Conservation (phyloP, 2,113 vertebrate genomes). For the Phaethon lepturus region DNA sequence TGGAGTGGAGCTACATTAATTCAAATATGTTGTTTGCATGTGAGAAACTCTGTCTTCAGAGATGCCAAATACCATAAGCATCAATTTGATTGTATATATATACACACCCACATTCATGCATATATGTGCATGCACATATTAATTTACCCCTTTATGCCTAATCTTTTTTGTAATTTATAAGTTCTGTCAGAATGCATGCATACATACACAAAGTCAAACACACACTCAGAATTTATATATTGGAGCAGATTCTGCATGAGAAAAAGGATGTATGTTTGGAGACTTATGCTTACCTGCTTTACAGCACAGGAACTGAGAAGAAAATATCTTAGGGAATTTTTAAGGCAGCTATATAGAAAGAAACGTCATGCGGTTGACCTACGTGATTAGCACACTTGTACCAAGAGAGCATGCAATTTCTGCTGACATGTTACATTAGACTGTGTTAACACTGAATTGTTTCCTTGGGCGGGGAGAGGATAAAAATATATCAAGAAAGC, state of each 20-base stretch:
- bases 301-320: not conserved
- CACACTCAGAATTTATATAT: not conserved
- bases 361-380: not conserved
- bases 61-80: not conserved
- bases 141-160: not conserved
- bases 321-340: not conserved
- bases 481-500: not conserved
- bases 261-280: not conserved
- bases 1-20: not conserved
- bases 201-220: not conserved
- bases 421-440: not conserved
- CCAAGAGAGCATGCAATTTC: not conserved
- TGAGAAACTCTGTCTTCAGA: not conserved
- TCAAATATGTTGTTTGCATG: not conserved
- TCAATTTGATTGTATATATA: not conserved
- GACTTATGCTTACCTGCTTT: not conserved
- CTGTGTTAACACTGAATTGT: not conserved
- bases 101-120: no score
- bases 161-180: not conserved
- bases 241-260: not conserved
- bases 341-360: not conserved
- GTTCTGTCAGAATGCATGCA: not conserved
- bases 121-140: not conserved
- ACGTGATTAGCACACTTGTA: not conserved
- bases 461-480: not conserved